These are phyloP conservation scores for Synergus itoensis DNA, from an alignment of 2,888 invertebrate species.

Conservation along the genomic window DNA sequence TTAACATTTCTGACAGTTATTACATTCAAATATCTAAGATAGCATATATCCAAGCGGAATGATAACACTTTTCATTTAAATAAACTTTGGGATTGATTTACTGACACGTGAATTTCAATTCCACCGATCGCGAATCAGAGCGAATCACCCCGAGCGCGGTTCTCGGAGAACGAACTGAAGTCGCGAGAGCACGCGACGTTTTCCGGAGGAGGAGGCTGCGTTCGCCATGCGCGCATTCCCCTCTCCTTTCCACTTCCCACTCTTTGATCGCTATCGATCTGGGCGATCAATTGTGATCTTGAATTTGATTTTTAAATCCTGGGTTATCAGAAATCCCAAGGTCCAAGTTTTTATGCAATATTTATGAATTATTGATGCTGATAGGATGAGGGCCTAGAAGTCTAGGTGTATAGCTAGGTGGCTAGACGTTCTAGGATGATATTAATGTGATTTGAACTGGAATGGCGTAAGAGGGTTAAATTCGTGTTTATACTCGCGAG, in stretches of 20 bases:
- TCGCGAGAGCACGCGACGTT: constrained; percentile 34
- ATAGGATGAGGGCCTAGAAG: not conserved
- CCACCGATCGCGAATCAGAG: constrained; percentile 22
- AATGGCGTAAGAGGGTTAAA: not conserved
- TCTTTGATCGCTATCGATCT: constrained; percentile 15
- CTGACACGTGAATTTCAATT: constrained; percentile 3
- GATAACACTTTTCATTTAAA: not conserved
- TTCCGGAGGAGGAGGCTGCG: constrained; percentile 31
- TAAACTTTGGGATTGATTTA: constrained; percentile 1
- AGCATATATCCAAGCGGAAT: not conserved
- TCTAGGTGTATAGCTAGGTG: not conserved
- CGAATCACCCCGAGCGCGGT: constrained; percentile 39
- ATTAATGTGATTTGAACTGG: not conserved
- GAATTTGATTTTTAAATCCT: constrained; percentile 7
- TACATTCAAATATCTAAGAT: not conserved
- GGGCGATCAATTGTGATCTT: constrained; percentile 19
- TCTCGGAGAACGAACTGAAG: constrained; percentile 42
- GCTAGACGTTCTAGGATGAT: not conserved
- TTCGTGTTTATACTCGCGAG: constrained; percentile 7
- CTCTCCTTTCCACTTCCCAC: constrained; percentile 24
- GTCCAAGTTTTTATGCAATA: not conserved
- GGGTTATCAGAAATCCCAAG: not conserved
- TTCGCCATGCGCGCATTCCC: constrained; percentile 44
- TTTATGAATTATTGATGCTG: not conserved
- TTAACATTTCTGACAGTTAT: not conserved